phyloP scores from a whole-genome alignment of 2,113 vertebrate species.

The Leptosomus discolor region DNA sequence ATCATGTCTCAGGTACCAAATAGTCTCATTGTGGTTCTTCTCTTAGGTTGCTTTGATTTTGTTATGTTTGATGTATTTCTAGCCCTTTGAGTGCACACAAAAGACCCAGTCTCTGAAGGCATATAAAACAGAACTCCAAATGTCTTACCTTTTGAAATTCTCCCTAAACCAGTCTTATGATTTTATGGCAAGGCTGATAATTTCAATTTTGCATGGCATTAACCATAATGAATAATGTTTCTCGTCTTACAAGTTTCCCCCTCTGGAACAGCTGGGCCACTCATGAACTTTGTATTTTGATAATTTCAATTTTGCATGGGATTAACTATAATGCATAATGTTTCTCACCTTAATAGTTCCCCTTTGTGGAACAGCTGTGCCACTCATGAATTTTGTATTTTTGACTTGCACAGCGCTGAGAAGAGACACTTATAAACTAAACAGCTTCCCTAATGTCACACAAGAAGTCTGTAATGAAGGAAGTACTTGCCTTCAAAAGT shows the following conservation, averaged over 20 bases:
- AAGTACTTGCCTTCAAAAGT: not conserved
- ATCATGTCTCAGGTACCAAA: not conserved
- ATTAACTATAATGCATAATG: not conserved
- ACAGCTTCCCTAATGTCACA: not conserved
- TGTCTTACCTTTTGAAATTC: not conserved
- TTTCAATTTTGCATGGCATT: not conserved
- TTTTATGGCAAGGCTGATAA: not conserved
- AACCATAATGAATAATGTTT: not conserved
- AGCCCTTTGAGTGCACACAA: not conserved
- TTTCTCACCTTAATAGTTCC: not conserved
- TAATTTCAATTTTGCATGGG: not conserved
- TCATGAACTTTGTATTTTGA: not conserved
- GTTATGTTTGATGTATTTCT: not conserved
- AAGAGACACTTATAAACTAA: not conserved
- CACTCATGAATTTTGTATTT: not conserved
- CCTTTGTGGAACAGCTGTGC: not conserved
- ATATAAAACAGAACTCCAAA: not conserved
- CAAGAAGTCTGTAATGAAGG: not conserved
- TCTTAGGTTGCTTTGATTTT: not conserved
- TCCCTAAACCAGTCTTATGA: not conserved
- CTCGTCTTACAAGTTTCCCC: not conserved
- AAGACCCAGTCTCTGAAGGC: not conserved
- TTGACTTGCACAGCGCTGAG: not conserved
- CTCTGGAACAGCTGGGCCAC: not conserved
- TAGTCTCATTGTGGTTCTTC: not conserved